A percentile compares a stretch with the other conserved stretches of the same genome.
Conservation (phyloP, 1,140 invertebrate genomes). For the Camponotus pennsylvanicus region DNA sequence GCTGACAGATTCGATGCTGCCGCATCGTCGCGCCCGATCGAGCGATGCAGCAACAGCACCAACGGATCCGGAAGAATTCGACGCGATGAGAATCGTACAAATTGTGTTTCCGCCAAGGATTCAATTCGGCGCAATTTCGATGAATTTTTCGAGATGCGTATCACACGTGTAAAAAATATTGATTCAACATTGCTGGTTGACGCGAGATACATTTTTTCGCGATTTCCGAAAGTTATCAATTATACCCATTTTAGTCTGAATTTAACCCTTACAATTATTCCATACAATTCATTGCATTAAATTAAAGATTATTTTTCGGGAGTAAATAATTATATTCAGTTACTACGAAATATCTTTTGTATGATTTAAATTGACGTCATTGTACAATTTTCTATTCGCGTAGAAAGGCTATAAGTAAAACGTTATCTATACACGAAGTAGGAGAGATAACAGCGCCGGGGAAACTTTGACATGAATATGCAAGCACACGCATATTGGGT, state of each 20-base stretch:
- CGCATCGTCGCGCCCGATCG: slow-evolving; percentile 23
- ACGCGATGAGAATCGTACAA: neutral
- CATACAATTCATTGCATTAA: neutral
- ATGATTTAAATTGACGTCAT: neutral
- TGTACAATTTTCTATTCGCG: neutral
- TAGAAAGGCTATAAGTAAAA: neutral
- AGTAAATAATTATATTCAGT: neutral
- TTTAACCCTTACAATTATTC: neutral
- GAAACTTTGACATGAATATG: neutral
- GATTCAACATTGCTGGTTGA: neutral
- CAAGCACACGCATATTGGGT: neutral
- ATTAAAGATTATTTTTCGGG: neutral
- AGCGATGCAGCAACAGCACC: neutral
- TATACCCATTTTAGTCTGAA: neutral
- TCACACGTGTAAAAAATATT: neutral
- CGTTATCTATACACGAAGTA: neutral
- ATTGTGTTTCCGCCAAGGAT: slow-evolving; percentile 13
- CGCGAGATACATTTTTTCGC: neutral
- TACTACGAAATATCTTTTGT: neutral
- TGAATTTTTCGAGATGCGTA: neutral
- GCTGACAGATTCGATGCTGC: slow-evolving; percentile 40
- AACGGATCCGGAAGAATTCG: slow-evolving; percentile 4
- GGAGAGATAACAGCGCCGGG: neutral
- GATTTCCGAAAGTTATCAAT: neutral
- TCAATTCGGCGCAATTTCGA: slow-evolving; percentile 38